Evolutionary conservation across 2,113 vertebrate species (phyloP), one percentile per base, ranked within the genome.

Genomic region (Nannospalax galili): DNA sequence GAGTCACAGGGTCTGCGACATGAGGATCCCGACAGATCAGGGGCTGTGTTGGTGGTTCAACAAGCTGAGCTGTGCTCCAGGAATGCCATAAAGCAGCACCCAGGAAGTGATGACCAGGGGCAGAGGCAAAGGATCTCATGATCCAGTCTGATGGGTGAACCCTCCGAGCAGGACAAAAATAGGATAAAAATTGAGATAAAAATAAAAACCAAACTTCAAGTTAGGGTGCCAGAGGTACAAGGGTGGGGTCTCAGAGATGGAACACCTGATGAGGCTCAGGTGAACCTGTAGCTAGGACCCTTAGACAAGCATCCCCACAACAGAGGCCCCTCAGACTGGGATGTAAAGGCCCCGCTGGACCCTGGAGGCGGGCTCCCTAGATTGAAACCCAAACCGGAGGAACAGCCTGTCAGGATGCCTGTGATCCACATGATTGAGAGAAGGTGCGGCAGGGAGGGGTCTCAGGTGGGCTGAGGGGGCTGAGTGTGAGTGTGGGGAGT

Each of bases 341-440:
- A 94, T 97, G 94, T 93, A 84, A 45, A 93, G 92, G 60, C 91
- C 92, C 9, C 1, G 58, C 78, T 42, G 32, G 65, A 70, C 93
- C 96, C 97, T 92, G 0, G 75, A 14, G 94, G 96, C 95, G 93
- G 17, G 84, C 94, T 97, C 77, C 93, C 94, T 30, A 0, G 81
- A 64, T 93, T 96, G 95, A 97, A 97, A 97, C 80, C 92, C 79
- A 97, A 97, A 97, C 97, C 96, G 92, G 97, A 97, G 97, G 96
- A 97, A 87, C 95, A 4, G 92, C 93, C 92, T 97, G 97, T 97
- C 97, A 97, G 32, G 2, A 2, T 1, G 94, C 96, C 96, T 97
- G 94, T 97, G 97, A 97, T 97, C 94, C 37, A 35, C 70, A 1
- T 97, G 97, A 97, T 97, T 96, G 97, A 96, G 94, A 90, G 94